These are phyloP conservation scores for Pluvianellus socialis DNA, from an alignment of 2,113 vertebrate genomes.

Conservation along the genomic window DNA sequence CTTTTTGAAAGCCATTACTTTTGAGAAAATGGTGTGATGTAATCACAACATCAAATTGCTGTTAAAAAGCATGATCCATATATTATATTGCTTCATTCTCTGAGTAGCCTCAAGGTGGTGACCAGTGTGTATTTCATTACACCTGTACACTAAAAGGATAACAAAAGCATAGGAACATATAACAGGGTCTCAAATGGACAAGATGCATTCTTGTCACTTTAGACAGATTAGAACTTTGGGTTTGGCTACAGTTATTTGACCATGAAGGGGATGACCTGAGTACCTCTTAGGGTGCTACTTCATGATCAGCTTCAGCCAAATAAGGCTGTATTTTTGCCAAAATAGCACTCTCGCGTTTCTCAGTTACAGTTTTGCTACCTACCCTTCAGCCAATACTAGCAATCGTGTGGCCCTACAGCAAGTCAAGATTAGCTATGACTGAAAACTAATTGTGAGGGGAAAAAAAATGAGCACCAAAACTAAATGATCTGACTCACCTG, in stretches of 20 bases:
- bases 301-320: neutral
- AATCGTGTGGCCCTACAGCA: neutral
- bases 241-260: neutral
- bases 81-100: neutral
- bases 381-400: neutral
- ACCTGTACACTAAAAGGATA: neutral
- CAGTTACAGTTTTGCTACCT: neutral
- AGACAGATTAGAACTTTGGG: neutral
- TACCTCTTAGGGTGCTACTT: neutral
- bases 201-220: neutral
- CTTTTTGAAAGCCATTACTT: conserved; percentile 1
- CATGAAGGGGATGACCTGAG: neutral
- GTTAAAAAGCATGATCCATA: neutral
- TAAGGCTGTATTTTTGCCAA: neutral
- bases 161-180: neutral
- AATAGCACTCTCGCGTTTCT: neutral
- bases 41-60: neutral
- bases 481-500: neutral
- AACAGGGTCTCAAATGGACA: neutral
- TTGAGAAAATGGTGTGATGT: neutral
- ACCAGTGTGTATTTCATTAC: neutral
- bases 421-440: neutral
- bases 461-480: neutral
- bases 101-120: neutral
- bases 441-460: neutral